Evolutionary conservation across 2,888 invertebrate species (phyloP).

Genomic region (Exocentrus adspersus): DNA sequence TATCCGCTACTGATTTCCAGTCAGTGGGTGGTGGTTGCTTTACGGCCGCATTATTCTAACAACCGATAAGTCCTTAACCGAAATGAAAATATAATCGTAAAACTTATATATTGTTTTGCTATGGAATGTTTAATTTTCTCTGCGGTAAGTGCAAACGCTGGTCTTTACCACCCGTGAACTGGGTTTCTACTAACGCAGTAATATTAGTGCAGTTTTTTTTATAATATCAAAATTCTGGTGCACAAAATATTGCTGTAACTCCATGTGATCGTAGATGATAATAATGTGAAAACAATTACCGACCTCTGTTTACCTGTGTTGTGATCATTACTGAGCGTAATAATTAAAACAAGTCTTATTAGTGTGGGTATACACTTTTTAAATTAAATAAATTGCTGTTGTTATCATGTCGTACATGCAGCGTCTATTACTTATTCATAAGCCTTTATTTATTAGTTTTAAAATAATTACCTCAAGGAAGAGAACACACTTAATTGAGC

Average conservation of each 20-base stretch:
- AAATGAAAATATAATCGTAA: not conserved
- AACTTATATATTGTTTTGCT: not conserved
- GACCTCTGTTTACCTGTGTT: not conserved
- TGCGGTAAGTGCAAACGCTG: not conserved
- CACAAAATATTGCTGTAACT: not conserved
- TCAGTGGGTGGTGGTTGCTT: not conserved
- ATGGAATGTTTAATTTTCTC: not conserved
- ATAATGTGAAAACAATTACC: not conserved
- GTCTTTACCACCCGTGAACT: not conserved
- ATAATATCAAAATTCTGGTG: too few relatives aligned
- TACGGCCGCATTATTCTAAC: not conserved
- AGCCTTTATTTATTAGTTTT: not conserved
- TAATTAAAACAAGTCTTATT: not conserved
- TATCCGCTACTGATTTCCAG: slow-evolving; percentile 16
- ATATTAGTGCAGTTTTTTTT: not conserved
- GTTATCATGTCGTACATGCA: not conserved
- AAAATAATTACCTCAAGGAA: not conserved
- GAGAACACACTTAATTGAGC: not conserved
- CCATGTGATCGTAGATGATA: not conserved
- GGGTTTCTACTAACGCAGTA: not conserved
- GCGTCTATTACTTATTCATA: not conserved
- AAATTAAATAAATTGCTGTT: not conserved
- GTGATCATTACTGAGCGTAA: not conserved
- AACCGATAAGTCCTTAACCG: not conserved
- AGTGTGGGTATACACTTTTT: not conserved